Conservation (phyloP, 2,113 vertebrate species). For the Brachionichthys hirsutus region DNA sequence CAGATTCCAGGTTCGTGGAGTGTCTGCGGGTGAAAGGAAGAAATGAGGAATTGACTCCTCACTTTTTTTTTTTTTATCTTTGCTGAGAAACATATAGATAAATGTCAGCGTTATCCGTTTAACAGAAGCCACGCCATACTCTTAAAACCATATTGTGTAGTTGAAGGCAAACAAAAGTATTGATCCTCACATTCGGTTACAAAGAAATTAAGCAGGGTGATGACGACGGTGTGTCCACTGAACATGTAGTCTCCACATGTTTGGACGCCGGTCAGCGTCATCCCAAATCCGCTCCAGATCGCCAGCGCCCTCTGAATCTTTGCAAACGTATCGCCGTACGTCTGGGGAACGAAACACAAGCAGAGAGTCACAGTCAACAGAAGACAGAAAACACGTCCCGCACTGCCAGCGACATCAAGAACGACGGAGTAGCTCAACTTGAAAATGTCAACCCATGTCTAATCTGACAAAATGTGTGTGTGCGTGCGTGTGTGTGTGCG, state of each 20-base stretch:
- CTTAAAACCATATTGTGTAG: neutral
- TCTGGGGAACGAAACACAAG: conserved; percentile 66
- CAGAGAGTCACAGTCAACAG: conserved; percentile 9
- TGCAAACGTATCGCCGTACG: conserved; percentile 87
- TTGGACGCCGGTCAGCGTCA: conserved; percentile 95
- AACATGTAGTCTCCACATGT: conserved; percentile 99
- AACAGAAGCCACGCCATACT: neutral
- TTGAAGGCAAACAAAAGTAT: neutral
- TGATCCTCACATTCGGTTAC: conserved; percentile 75
- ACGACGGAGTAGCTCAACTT: neutral
- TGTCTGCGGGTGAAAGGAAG: conserved; percentile 73
- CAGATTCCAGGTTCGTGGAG: conserved; percentile 94
- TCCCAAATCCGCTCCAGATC: conserved; percentile 96
- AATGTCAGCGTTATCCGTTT: neutral
- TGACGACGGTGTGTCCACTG: conserved; percentile 95
- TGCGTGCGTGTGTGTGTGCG: neutral
- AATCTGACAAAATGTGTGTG: neutral
- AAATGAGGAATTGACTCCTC: neutral
- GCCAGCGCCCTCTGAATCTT: conserved; percentile 90
- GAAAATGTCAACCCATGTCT: neutral
- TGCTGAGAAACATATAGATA: neutral
- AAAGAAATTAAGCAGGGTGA: conserved; percentile 98
- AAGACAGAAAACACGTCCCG: conserved; percentile 1
- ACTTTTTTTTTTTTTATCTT: neutral
- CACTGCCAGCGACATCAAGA: neutral